Base-by-base conservation (phyloP, 2,113 vertebrate species). In the Dinomys branickii region DNA sequence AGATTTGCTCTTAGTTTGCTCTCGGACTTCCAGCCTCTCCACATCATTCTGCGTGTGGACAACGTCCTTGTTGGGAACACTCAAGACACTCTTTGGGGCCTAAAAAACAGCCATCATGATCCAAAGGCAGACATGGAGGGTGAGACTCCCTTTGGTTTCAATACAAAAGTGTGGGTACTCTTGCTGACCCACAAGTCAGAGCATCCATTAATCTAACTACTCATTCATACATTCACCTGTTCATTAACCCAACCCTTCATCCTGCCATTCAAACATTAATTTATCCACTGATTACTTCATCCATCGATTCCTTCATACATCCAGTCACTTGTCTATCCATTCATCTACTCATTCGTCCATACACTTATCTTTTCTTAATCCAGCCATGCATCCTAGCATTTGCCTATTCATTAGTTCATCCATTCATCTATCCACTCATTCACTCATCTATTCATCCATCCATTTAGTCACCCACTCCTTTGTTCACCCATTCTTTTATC, bases 1-100 rank as follows among this genome's bases (percentile, higher is more conserved):
- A 0, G 99, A 99, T 99, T 99, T 99, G 98, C 99, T 99, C 98
- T 99, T 99, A 85, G 99, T 99, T 97, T 99, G 99, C 94, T 99
- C 99, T 97, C 99, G 99, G 81, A 99, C 98, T 98, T 99, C 99
- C 97, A 99, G 99, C 97, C 99, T 99, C 90, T 99, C 99, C 96
- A 99, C 96, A 1, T 99, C 99, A 33, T 99, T 99, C 98, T 99
- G 99, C 63, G 99, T 99, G 63, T 98, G 98, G 3, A 96, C 71
- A 22, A 97, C 95, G 95, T 99, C 99, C 98, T 99, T 99, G 96
- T 98, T 99, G 81, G 99, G 99, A 96, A 98, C 98, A 85, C 98
- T 99, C 97, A 99, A 97, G 97, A 99, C 98, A 22, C 98, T 99
- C 98, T 99, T 99, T 41, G 99, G 98, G 97, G 98, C 98, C 99